Evolutionary conservation across 1,140 invertebrate genomes (phyloP).

Genomic region (Calycopis cecrops): DNA sequence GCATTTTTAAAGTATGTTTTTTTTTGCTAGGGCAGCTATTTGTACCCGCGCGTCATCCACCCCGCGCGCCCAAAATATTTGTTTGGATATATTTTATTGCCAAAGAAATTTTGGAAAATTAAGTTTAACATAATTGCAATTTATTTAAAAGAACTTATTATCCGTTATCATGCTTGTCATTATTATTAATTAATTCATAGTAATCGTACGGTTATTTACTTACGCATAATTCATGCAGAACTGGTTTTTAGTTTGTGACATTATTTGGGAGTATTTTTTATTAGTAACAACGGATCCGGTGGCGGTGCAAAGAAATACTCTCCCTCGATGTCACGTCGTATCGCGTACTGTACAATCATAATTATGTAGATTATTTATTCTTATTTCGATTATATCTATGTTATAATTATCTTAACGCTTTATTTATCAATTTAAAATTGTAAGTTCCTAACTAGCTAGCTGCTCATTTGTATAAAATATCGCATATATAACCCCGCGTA

Average conservation of each 20-base stretch:
- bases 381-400: conserved; percentile 45
- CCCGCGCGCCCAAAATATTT: conserved; percentile 45
- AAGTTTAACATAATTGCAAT: conserved; percentile 37
- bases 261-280: conserved; percentile 59
- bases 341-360: conserved; percentile 43
- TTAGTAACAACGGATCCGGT: conserved; percentile 26
- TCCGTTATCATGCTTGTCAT: conserved; percentile 41
- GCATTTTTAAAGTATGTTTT: conserved; percentile 53
- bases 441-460: conserved; percentile 72
- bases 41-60: conserved; percentile 53
- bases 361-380: conserved; percentile 67
- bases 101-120: conserved; percentile 62
- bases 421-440: conserved; percentile 65
- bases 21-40: conserved; percentile 63
- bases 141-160: conserved; percentile 31
- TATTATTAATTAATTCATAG: conserved; percentile 48
- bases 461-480: conserved; percentile 52
- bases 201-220: conserved; percentile 44
- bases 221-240: conserved; percentile 53
- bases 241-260: conserved; percentile 44
- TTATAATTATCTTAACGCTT: conserved; percentile 33
- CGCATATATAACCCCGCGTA: conserved; percentile 30
- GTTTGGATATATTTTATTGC: conserved; percentile 54
- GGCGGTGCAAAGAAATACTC: conserved; percentile 52
- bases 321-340: conserved; percentile 37